phyloP scores from a whole-genome alignment of 2,888 invertebrate species.

The Frankliniella intonsa region DNA sequence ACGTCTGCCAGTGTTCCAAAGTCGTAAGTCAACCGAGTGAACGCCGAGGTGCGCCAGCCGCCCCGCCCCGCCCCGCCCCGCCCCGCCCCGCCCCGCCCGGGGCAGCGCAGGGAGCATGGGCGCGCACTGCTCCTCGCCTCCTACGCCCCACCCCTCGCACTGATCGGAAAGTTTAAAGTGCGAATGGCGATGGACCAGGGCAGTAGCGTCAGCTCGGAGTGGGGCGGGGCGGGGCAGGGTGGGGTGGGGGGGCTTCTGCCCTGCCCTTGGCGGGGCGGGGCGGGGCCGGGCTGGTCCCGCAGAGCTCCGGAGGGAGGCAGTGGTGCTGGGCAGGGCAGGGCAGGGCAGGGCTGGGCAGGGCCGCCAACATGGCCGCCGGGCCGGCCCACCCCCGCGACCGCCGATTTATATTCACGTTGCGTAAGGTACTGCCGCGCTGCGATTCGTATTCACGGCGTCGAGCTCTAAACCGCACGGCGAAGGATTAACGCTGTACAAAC shows the following conservation, averaged over 20 bases:
- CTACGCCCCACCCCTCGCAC: neutral
- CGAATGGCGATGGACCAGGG: neutral
- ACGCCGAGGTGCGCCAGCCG: too few relatives aligned
- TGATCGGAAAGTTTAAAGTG: neutral
- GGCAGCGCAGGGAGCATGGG: neutral
- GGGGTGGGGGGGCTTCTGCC: neutral
- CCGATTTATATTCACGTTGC: neutral
- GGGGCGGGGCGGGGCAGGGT: neutral
- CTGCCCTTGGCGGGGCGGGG: neutral
- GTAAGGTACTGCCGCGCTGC: neutral
- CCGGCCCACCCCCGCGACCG: too few relatives aligned
- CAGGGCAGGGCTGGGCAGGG: neutral
- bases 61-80: too few relatives aligned
- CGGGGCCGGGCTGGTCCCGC: neutral
- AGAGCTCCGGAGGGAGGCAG: neutral
- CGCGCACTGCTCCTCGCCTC: neutral
- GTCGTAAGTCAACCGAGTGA: neutral
- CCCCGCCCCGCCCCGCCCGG: neutral
- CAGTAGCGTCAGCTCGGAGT: neutral
- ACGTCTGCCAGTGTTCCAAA: neutral
- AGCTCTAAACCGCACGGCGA: neutral
- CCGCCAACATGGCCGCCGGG: too few relatives aligned
- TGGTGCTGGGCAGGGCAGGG: neutral
- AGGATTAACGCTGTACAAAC: slow-evolving; percentile 1
- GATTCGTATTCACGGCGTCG: neutral